Evolutionary conservation across 2,797 vertebrate genomes (phyloP).

Genomic region (Argentina silus): DNA sequence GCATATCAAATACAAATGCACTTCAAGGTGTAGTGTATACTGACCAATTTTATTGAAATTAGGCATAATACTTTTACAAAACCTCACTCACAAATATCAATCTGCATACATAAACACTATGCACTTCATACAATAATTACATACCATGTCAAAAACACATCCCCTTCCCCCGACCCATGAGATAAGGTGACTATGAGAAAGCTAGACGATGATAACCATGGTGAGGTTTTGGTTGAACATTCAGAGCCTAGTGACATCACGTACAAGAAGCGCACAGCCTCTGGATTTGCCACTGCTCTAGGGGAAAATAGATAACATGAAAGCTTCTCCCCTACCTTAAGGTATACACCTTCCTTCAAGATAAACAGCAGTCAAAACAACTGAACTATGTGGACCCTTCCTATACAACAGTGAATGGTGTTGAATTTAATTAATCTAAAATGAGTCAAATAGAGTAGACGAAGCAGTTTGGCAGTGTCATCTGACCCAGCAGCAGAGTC

Average conservation of each 20-base stretch:
- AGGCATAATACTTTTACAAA: slow-evolving; percentile 80
- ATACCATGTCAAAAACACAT: slow-evolving; percentile 54
- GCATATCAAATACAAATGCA: not conserved
- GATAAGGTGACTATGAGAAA: slow-evolving; percentile 30
- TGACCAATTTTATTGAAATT: slow-evolving; percentile 80
- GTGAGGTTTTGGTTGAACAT: slow-evolving; percentile 40
- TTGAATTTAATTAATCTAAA: slow-evolving; percentile 45
- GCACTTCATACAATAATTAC: slow-evolving; percentile 60
- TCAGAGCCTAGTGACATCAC: slow-evolving; percentile 45
- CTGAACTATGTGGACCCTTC: slow-evolving; percentile 24
- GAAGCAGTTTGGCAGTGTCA: slow-evolving; percentile 70
- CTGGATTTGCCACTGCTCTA: slow-evolving; percentile 34
- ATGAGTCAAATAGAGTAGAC: slow-evolving; percentile 38
- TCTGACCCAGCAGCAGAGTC: slow-evolving; percentile 46
- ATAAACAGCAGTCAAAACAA: slow-evolving; percentile 17
- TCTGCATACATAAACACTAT: slow-evolving; percentile 66
- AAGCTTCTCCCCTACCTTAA: slow-evolving; percentile 32
- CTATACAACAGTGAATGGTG: slow-evolving; percentile 35
- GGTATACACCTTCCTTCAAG: slow-evolving; percentile 1
- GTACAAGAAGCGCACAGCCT: slow-evolving; percentile 37
- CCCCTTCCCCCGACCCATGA: slow-evolving; percentile 19
- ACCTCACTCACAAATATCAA: slow-evolving; percentile 72
- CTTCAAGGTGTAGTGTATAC: slow-evolving; percentile 56
- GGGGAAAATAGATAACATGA: slow-evolving; percentile 22
- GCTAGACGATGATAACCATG: slow-evolving; percentile 22